A percentile compares a stretch with the other conserved stretches of the same genome.
Conservation (phyloP, 1,140 invertebrate species). For the Sitobion miscanthi region DNA sequence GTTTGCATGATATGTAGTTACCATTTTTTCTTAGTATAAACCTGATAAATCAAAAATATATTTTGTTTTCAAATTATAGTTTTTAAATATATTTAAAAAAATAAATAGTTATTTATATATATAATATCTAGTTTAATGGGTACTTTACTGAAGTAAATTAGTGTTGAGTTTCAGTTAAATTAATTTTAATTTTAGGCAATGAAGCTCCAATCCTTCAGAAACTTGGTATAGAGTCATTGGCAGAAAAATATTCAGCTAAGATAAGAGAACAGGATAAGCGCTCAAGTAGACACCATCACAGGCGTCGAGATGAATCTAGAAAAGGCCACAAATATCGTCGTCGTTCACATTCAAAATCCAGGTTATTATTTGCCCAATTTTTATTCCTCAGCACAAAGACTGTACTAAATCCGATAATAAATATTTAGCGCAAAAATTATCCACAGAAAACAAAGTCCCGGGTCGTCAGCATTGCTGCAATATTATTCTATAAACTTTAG, state of each 20-base stretch:
- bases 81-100: no score
- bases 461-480: constrained; percentile 50
- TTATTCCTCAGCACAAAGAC: constrained; percentile 16
- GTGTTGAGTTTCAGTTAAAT: neutral
- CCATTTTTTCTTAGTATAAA: no score
- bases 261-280: constrained; percentile 42
- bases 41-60: no score
- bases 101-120: no score
- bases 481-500: constrained; percentile 53
- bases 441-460: constrained; percentile 55
- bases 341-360: constrained; percentile 46
- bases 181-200: constrained; percentile 26
- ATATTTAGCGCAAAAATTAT: constrained; percentile 56
- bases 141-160: neutral
- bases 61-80: no score
- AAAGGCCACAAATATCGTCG: constrained; percentile 28
- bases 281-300: constrained; percentile 29
- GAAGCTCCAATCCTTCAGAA: constrained; percentile 54
- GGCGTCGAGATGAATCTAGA: constrained; percentile 39
- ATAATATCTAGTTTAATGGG: neutral
- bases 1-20: no score
- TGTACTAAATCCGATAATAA: constrained; percentile 51
- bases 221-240: constrained; percentile 51
- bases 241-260: constrained; percentile 47
- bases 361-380: constrained; percentile 50